These are phyloP conservation scores for Python bivittatus DNA, from an alignment of 2,113 vertebrate genomes.

Conservation along the genomic window DNA sequence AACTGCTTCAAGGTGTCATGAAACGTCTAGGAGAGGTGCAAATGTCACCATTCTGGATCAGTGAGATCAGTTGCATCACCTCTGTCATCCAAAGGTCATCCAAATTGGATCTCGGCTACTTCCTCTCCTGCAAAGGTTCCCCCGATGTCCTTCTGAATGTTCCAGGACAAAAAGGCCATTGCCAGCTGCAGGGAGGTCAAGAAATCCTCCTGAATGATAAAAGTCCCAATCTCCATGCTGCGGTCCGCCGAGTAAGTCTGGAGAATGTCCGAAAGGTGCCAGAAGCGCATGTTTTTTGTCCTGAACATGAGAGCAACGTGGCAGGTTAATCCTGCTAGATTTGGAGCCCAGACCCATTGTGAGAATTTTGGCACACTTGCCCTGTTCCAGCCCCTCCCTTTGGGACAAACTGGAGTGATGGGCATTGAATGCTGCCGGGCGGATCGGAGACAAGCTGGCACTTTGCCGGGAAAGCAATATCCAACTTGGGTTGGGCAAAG, in stretches of 20 bases:
- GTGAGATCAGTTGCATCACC: no score
- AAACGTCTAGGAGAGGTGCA: no score
- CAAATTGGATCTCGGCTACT: no score
- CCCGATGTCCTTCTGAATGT: no score
- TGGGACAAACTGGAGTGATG: conserved; percentile 3
- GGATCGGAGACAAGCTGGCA: background rate
- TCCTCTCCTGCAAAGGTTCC: no score
- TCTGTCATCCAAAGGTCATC: no score
- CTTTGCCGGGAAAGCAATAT: background rate
- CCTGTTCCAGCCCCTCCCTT: background rate
- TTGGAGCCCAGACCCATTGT: background rate
- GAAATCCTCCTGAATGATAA: no score
- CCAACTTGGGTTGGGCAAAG: background rate
- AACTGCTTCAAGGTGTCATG: no score
- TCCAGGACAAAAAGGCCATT: no score
- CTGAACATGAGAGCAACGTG: background rate
- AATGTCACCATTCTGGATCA: no score
- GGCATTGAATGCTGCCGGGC: background rate
- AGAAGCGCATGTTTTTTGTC: background rate
- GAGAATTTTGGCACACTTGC: background rate
- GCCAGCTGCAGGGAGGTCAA: no score
- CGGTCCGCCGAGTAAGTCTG: background rate
- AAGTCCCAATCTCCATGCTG: no score
- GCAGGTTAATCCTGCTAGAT: conserved; percentile 17
- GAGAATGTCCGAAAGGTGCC: background rate